phyloP scores from a whole-genome alignment of 2,113 vertebrate species.

The Morone chrysops region DNA sequence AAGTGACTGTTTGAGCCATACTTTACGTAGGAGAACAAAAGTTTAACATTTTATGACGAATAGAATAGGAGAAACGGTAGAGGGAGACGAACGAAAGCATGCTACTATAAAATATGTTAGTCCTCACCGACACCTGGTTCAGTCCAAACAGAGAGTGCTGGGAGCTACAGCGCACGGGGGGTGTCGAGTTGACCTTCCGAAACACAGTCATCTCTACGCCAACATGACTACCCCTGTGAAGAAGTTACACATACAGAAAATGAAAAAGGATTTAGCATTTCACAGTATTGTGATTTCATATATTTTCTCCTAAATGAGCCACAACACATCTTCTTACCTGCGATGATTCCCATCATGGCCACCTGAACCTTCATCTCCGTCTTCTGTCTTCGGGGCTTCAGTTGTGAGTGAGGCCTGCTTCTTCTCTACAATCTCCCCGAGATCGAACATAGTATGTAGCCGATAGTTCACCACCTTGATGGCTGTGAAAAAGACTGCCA shows the following conservation, averaged over 20 bases:
- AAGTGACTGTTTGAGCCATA: no score
- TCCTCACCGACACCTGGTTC: slow-evolving; percentile 92
- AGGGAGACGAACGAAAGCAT: not conserved
- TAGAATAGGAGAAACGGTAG: not conserved
- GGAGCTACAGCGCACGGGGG: slow-evolving; percentile 92
- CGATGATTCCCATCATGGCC: slow-evolving; percentile 81
- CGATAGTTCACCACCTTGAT: slow-evolving; percentile 92
- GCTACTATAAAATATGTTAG: not conserved
- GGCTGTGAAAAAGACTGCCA: slow-evolving; percentile 89
- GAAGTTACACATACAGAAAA: slow-evolving; percentile 7
- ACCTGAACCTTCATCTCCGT: slow-evolving; percentile 83
- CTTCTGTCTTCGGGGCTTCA: slow-evolving; percentile 81
- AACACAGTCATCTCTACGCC: slow-evolving; percentile 94
- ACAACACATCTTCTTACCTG: slow-evolving; percentile 76
- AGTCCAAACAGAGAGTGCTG: slow-evolving; percentile 93
- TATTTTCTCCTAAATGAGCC: not conserved
- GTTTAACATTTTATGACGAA: not conserved
- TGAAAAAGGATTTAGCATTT: not conserved
- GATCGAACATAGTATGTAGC: slow-evolving; percentile 92
- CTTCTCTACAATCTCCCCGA: slow-evolving; percentile 92
- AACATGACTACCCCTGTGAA: slow-evolving; percentile 85
- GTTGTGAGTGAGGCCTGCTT: slow-evolving; percentile 86
- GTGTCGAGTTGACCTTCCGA: slow-evolving; percentile 91
- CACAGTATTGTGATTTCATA: not conserved
- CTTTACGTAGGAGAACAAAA: no score